These are phyloP conservation scores for Graphium colonna DNA, from an alignment of 2,888 invertebrate genomes.

Conservation along the genomic window DNA sequence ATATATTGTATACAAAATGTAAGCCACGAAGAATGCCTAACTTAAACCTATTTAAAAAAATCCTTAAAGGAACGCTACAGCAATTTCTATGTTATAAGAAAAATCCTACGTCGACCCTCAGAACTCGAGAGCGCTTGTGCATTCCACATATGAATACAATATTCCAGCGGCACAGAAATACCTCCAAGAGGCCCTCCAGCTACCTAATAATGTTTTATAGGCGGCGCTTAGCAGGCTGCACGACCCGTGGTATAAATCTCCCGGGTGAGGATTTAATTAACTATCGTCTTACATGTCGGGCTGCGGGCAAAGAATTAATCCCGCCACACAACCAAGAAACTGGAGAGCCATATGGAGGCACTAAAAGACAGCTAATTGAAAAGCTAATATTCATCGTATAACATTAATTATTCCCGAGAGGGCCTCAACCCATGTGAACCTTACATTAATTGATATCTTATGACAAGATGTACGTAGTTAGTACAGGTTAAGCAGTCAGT, in stretches of 20 bases:
- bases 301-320: conserved; percentile 54
- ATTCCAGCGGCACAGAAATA: conserved; percentile 6
- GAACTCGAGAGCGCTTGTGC: neutral
- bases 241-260: conserved; percentile 47
- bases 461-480: neutral
- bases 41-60: no score
- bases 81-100: neutral
- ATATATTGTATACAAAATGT: no score
- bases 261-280: conserved; percentile 66
- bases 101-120: neutral
- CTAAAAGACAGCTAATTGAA: conserved; percentile 75
- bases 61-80: no score
- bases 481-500: neutral
- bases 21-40: no score
- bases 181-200: conserved; percentile 26
- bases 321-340: conserved; percentile 38
- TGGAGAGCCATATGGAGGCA: conserved; percentile 62
- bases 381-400: conserved; percentile 75
- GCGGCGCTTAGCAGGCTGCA: conserved; percentile 26
- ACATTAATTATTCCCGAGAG: conserved; percentile 73
- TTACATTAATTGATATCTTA: conserved; percentile 59
- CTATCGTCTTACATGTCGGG: conserved; percentile 56
- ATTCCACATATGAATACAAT: conserved; percentile 8
- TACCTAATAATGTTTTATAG: conserved; percentile 30
- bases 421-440: conserved; percentile 62